Percentiles rank a stretch among this genome's conserved stretches.
Evolutionary conservation across 1,140 invertebrate species (phyloP).

Genomic region (Archegozetes longisetosus): DNA sequence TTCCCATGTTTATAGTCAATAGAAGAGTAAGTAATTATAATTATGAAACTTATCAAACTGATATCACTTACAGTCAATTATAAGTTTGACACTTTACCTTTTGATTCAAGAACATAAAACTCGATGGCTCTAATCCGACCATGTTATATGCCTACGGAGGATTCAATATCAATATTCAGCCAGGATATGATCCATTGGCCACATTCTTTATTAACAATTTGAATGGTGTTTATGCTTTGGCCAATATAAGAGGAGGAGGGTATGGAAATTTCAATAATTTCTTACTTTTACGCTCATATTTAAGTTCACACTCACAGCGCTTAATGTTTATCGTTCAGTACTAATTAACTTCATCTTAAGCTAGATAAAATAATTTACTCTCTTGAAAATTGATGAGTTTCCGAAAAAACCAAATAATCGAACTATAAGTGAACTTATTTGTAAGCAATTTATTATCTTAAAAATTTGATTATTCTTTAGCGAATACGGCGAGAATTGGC

Average conservation of each 20-base stretch:
- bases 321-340: no score
- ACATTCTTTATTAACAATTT: constrained; percentile 72
- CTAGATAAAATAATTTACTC: no score
- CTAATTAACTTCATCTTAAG: no score
- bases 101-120: constrained; percentile 25
- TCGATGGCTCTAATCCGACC: constrained; percentile 53
- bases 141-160: constrained; percentile 94
- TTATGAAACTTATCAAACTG: no score
- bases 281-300: not conserved
- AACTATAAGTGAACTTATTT: no score
- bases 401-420: no score
- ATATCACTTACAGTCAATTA: no score
- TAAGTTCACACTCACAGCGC: not conserved
- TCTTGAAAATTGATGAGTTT: no score
- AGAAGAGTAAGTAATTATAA: constrained; percentile 38
- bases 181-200: constrained; percentile 32
- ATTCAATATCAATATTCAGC: constrained; percentile 76
- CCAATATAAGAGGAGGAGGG: constrained; percentile 73
- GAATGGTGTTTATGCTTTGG: constrained; percentile 67
- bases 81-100: no score
- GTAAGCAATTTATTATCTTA: no score
- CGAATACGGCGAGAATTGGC: constrained; percentile 95
- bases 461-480: constrained; percentile 25
- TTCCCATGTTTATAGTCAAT: constrained; percentile 92
- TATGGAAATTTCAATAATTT: not conserved